A percentile compares a stretch with the other conserved stretches of the same genome.
phyloP scores from a whole-genome alignment of 1,140 invertebrate genomes.

The Chlorops oryzae region DNA sequence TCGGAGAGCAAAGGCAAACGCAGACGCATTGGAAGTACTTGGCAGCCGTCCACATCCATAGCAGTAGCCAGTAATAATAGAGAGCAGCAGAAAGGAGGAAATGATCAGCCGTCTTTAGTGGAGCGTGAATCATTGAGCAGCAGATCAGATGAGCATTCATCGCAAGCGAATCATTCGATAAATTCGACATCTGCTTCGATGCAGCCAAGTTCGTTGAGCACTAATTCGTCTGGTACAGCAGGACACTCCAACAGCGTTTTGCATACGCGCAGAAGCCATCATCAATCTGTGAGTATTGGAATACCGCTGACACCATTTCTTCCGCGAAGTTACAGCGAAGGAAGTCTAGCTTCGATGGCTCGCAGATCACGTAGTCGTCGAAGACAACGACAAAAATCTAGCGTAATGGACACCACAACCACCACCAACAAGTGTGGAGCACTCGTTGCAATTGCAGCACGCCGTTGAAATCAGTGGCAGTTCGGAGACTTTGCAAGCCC shows the following conservation, averaged over 20 bases:
- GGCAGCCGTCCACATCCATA: conserved; percentile 37
- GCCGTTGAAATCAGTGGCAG: conserved; percentile 13
- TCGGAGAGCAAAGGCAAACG: conserved; percentile 77
- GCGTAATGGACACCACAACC: conserved; percentile 24
- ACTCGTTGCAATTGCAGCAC: conserved; percentile 53
- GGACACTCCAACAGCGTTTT: too few species aligned
- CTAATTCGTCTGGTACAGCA: conserved; percentile 22
- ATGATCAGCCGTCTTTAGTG: too few species aligned
- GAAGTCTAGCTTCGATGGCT: conserved; percentile 46
- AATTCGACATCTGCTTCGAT: conserved; percentile 7
- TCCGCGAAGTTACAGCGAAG: conserved; percentile 53
- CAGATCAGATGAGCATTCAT: conserved; percentile 38
- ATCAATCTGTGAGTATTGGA: conserved; percentile 17
- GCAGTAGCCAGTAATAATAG: conserved; percentile 11
- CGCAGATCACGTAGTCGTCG: conserved; percentile 35
- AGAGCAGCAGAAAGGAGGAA: conserved; percentile 25
- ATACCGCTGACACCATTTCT: conserved; percentile 46
- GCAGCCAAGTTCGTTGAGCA: conserved; percentile 17
- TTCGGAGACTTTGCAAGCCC: conserved; percentile 17
- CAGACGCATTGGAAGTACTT: conserved; percentile 51
- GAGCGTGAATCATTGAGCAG: conserved; percentile 24
- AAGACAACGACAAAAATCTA: conserved; percentile 17
- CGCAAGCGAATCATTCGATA: conserved; percentile 18
- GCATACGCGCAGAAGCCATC: conserved; percentile 2
- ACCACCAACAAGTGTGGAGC: conserved; percentile 52